Percentiles rank a stretch among this genome's conserved stretches.
Evolutionary conservation across 2,888 invertebrate species (phyloP).

Genomic region (Rhodophaea formosa): DNA sequence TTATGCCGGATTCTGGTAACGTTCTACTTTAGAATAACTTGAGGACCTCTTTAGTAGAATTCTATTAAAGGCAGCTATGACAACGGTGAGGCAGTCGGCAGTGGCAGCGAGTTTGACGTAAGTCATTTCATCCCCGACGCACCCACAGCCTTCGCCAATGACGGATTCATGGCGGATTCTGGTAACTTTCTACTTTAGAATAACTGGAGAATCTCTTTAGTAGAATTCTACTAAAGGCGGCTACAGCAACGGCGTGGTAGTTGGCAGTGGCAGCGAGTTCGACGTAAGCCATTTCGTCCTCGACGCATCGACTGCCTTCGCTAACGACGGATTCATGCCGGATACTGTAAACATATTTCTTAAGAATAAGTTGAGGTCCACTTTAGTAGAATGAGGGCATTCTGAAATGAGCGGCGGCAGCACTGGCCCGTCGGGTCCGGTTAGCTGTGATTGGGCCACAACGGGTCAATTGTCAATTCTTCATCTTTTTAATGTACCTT

Average conservation of each 20-base stretch:
- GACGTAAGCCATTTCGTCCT: slow-evolving; percentile 77
- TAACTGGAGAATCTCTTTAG: no score
- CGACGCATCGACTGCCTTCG: slow-evolving; percentile 67
- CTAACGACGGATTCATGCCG: slow-evolving; percentile 70
- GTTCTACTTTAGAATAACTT: no score
- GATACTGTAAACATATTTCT: slow-evolving; percentile 56
- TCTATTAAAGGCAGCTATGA: slow-evolving; percentile 60
- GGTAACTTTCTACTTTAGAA: slow-evolving; percentile 45
- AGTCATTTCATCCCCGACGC: slow-evolving; percentile 75
- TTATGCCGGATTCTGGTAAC: slow-evolving; percentile 68
- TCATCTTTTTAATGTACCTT: no score
- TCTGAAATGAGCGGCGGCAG: slow-evolving; percentile 60
- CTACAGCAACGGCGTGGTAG: slow-evolving; percentile 52
- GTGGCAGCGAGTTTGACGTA: slow-evolving; percentile 77
- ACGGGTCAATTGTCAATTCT: no score
- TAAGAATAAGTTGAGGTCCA: no score
- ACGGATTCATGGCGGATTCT: slow-evolving; percentile 69
- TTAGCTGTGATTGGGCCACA: no score
- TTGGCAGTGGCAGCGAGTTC: slow-evolving; percentile 75
- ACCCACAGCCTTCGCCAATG: slow-evolving; percentile 70
- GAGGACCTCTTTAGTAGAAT: no score
- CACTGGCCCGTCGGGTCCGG: no score
- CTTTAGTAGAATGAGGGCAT: no score
- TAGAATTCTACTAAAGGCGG: no score
- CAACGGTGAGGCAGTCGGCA: slow-evolving; percentile 58